Percentiles rank a stretch among this genome's conserved stretches.
Evolutionary conservation across 2,888 invertebrate genomes (phyloP).

Genomic region (Adelognathus sp.): DNA sequence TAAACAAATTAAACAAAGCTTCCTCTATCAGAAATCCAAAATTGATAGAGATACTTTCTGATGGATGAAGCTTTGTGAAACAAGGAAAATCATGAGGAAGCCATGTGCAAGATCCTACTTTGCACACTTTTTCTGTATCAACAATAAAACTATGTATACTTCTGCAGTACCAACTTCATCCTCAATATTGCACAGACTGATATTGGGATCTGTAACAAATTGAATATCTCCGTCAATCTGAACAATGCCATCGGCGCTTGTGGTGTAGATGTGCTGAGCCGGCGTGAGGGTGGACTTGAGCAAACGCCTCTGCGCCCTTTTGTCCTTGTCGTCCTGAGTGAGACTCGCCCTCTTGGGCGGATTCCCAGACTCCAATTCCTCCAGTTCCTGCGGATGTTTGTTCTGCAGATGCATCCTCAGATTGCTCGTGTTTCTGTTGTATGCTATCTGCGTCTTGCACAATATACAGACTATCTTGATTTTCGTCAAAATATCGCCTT

Average conservation of each 20-base stretch:
- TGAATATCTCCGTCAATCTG: conserved; percentile 80
- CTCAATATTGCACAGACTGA: conserved; percentile 75
- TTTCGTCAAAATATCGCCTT: conserved; percentile 80
- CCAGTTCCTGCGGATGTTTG: conserved; percentile 79
- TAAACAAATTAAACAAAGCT: no score
- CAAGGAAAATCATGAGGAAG: no score
- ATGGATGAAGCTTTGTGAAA: no score
- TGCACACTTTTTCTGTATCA: no score
- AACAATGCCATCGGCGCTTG: conserved; percentile 79
- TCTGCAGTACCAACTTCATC: conserved; percentile 70
- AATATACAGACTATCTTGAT: conserved; percentile 82
- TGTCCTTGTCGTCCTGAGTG: conserved; percentile 75
- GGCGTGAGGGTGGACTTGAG: conserved; percentile 71
- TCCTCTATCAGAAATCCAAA: no score
- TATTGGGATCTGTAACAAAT: conserved; percentile 78
- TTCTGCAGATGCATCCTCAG: conserved; percentile 82
- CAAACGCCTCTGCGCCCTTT: conserved; percentile 74
- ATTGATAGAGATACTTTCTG: no score
- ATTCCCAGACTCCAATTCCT: conserved; percentile 76
- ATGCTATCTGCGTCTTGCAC: conserved; percentile 82
- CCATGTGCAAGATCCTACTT: no score
- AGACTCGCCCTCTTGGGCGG: conserved; percentile 75
- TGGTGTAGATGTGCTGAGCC: conserved; percentile 79
- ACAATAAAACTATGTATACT: no score
- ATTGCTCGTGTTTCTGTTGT: conserved; percentile 82